phyloP scores from a whole-genome alignment of 2,888 invertebrate genomes.

The Amphipyra tragopoginis region DNA sequence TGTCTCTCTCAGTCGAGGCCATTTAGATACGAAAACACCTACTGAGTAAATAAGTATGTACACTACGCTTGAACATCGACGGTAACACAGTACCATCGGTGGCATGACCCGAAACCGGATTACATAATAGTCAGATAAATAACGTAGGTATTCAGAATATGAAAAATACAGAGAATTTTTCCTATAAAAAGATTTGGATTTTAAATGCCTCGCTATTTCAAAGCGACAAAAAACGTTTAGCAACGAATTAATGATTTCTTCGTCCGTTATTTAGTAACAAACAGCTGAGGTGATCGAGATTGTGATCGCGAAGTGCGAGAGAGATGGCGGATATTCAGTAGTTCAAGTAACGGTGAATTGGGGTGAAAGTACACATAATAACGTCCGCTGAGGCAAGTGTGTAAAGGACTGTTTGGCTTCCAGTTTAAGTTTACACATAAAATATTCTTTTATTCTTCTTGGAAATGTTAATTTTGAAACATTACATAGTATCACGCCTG shows the following conservation, averaged over 20 bases:
- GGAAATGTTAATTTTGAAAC: no score
- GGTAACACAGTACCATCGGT: conserved; percentile 29
- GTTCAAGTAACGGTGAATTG: conserved; percentile 79
- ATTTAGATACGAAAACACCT: conserved; percentile 58
- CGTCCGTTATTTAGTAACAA: conserved; percentile 60
- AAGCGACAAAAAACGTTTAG: conserved; percentile 11
- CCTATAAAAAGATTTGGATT: not conserved
- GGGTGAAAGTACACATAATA: conserved; percentile 84
- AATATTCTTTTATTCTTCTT: no score
- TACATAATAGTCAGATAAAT: conserved; percentile 13
- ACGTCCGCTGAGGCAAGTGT: conserved; percentile 66
- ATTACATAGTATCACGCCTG: no score
- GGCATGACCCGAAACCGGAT: conserved; percentile 39
- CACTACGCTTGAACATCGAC: conserved; percentile 27
- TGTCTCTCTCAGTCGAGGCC: conserved; percentile 33
- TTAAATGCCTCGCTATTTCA: conserved; percentile 7
- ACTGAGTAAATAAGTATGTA: conserved; percentile 39
- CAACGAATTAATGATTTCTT: conserved; percentile 22
- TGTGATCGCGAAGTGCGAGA: conserved; percentile 59
- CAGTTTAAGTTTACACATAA: no score
- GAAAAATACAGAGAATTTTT: conserved; percentile 8
- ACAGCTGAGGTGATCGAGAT: conserved; percentile 73
- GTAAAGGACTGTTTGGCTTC: conserved; percentile 56
- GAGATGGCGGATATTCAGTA: conserved; percentile 67
- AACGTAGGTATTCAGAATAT: conserved; percentile 2